Conservation (phyloP, 2,113 vertebrate genomes). For the Sphyrna mokarran region DNA sequence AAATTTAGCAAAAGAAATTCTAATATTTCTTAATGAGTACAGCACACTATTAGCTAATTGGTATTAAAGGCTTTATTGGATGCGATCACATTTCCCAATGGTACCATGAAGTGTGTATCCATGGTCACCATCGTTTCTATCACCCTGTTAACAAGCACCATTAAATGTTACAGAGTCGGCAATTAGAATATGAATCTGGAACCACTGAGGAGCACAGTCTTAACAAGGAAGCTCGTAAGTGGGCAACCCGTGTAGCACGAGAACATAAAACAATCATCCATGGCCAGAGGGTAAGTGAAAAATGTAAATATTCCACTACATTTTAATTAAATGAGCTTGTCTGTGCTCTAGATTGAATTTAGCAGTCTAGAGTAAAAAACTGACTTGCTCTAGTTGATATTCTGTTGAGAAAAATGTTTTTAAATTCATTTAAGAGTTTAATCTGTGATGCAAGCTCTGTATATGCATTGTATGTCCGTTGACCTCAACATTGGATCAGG, state of each 20-base stretch:
- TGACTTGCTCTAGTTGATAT: not conserved
- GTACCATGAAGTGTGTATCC: not conserved
- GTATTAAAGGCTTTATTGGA: not conserved
- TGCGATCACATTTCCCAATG: not conserved
- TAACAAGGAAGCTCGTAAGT: conserved; percentile 95
- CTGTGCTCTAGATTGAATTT: not conserved
- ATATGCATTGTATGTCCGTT: not conserved
- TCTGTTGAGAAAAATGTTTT: not conserved
- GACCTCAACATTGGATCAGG: not conserved
- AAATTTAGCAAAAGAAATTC: not conserved
- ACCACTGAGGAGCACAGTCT: conserved; percentile 96
- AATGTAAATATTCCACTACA: not conserved
- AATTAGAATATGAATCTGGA: conserved; percentile 86
- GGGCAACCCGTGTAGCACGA: conserved; percentile 86
- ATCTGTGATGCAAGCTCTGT: not conserved
- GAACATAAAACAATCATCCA: conserved; percentile 95
- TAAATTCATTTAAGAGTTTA: not conserved
- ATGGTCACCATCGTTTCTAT: not conserved
- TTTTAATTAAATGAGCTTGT: not conserved
- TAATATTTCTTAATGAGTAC: not conserved
- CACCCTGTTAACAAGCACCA: not conserved
- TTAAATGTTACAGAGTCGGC: conserved; percentile 69
- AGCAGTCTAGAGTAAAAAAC: not conserved
- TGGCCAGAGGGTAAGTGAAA: conserved; percentile 71
- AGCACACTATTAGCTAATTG: not conserved